These are phyloP conservation scores for Gambusia holbrooki DNA, from an alignment of 2,113 vertebrate genomes.

Conservation along the genomic window DNA sequence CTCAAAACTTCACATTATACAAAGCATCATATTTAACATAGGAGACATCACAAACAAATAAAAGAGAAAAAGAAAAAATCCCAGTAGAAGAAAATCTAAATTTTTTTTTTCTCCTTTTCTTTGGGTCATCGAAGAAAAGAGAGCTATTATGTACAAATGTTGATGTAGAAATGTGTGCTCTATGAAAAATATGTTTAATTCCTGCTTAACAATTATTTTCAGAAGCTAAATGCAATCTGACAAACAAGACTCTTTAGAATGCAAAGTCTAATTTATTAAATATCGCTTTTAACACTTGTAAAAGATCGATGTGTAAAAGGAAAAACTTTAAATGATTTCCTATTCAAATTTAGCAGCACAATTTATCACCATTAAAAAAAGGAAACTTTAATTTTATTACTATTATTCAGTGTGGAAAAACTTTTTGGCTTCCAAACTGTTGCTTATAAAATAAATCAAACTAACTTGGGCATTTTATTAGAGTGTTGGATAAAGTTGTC, in stretches of 20 bases:
- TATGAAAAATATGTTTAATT: too few species aligned
- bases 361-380: neutral
- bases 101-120: neutral
- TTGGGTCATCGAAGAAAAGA: neutral
- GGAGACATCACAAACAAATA: neutral
- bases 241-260: too few species aligned
- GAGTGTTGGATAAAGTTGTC: neutral
- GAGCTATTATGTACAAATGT: neutral
- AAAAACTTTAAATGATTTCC: neutral
- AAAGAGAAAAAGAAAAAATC: too few species aligned
- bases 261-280: too few species aligned
- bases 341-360: neutral
- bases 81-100: too few species aligned
- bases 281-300: too few species aligned
- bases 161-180: too few species aligned
- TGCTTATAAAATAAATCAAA: neutral
- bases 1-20: neutral
- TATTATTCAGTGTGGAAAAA: neutral
- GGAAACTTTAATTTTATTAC: too few species aligned
- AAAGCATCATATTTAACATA: neutral
- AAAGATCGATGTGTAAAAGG: too few species aligned
- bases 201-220: too few species aligned
- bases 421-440: neutral
- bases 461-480: neutral
- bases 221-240: too few species aligned